A percentile compares a stretch with the other conserved stretches of the same genome.
Conservation (phyloP, 2,797 vertebrate genomes). For the Urocyon cinereoargenteus region DNA sequence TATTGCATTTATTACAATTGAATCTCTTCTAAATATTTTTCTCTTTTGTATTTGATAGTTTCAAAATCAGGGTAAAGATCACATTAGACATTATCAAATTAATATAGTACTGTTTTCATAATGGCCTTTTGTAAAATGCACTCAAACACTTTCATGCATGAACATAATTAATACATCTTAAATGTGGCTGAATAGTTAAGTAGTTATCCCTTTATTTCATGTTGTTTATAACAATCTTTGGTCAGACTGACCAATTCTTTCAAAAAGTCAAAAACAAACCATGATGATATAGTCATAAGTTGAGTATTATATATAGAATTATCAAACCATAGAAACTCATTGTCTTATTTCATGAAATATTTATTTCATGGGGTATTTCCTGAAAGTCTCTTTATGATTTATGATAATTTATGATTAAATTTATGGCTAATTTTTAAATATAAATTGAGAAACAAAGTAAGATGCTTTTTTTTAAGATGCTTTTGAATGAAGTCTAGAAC, state of each 20-base stretch:
- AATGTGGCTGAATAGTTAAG: neutral
- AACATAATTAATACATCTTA: neutral
- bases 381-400: neutral
- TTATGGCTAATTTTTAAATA: neutral
- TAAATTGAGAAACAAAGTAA: neutral
- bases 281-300: neutral
- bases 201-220: neutral
- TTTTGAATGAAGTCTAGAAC: slow-evolving; percentile 32
- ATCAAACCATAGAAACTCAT: neutral
- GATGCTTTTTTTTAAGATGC: neutral
- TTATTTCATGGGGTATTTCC: neutral
- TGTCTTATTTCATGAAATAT: neutral
- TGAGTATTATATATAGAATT: neutral
- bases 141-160: neutral
- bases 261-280: neutral
- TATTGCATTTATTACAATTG: neutral
- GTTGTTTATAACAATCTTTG: neutral
- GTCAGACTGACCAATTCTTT: neutral
- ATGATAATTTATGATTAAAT: neutral
- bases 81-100: neutral
- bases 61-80: neutral
- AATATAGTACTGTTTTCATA: slow-evolving; percentile 6
- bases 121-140: slow-evolving; percentile 12
- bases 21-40: neutral
- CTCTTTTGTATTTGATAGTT: neutral